Base-by-base conservation (phyloP, 2,888 invertebrate genomes). In the Eupithecia pulchellata region DNA sequence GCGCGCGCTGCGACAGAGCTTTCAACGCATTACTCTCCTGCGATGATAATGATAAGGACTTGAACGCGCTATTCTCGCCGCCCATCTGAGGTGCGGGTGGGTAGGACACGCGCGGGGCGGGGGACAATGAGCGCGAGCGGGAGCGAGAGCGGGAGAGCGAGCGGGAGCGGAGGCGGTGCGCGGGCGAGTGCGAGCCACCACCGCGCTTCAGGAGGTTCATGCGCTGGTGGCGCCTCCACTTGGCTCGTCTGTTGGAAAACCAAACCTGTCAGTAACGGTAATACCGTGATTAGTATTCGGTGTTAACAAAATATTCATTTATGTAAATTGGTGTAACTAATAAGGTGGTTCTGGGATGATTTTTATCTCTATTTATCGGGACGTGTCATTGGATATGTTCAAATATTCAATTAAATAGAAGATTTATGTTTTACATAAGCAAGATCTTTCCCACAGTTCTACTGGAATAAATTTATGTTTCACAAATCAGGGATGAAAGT, bases 161-260 rank as follows among this genome's bases (percentile, higher is more conserved):
- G 89, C 95, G 96, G 94, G 95, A 95, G 89, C 95, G 95, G 79
- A 89, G 88, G 89, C 91, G 93, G 92, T 90, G 95, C 94, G 90
- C 95, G 93, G 96, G 96, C 85, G 96, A 96, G 85, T 96, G 96
- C 85, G 96, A 96, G 85, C 96, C 96, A 86, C 97, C 97, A 89
- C 96, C 96, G 86, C 97, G 97, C 93, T 98, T 98, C 94, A 98
- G 96, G 86, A 98, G 96, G 95, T 97, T 98, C 97, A 98, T 98
- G 92, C 98, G 97, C 94, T 98, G 98, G 95, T 98, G 98, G 89
- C 98, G 97, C 93, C 98, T 97, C 98, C 98, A 98, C 96, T 98
- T 98, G 95, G 98, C 98, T 95, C 98, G 97, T 97, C 98, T 98
- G 97, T 98, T 98, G 96, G 98, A 98, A 98, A 98, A 98, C 98